Conservation (phyloP, 2,113 vertebrate genomes). For the Tychaedon coryphoeus region DNA sequence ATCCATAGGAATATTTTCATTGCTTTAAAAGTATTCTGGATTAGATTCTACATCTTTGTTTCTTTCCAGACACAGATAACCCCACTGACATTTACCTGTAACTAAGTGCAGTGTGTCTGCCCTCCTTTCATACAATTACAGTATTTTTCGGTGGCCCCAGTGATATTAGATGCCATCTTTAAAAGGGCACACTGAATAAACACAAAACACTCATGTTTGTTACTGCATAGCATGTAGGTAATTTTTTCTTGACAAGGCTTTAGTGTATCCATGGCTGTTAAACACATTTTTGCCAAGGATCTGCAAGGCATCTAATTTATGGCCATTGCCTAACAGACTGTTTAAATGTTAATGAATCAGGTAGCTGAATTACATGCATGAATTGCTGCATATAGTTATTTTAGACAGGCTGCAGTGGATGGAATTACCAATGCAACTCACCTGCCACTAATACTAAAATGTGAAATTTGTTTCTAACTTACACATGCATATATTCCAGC, state of each 20-base stretch:
- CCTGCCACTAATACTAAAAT: slow-evolving; percentile 32
- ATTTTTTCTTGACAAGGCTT: slow-evolving; percentile 12
- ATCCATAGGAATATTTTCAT: neutral
- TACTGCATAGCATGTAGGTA: neutral
- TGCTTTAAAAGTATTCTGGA: neutral
- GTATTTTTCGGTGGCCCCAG: neutral
- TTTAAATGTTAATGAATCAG: slow-evolving; percentile 60
- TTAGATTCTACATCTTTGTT: neutral
- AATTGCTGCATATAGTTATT: slow-evolving; percentile 20
- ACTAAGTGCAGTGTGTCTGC: neutral
- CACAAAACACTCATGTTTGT: neutral
- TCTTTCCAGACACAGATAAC: neutral
- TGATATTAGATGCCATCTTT: neutral
- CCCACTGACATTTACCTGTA: neutral
- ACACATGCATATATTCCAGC: neutral
- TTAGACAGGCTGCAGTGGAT: slow-evolving; percentile 8
- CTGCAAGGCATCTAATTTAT: slow-evolving; percentile 45
- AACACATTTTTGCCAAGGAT: neutral
- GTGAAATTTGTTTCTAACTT: slow-evolving; percentile 24
- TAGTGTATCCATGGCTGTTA: neutral
- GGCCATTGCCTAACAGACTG: slow-evolving; percentile 8
- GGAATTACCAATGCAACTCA: slow-evolving; percentile 5
- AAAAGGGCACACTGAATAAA: neutral
- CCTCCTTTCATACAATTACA: neutral
- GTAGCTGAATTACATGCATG: slow-evolving; percentile 57